Percentiles rank a stretch among this genome's conserved stretches.
phyloP scores from a whole-genome alignment of 37 sponge, comb jelly and placozoan genomes.

The Tethya wilhelma region DNA sequence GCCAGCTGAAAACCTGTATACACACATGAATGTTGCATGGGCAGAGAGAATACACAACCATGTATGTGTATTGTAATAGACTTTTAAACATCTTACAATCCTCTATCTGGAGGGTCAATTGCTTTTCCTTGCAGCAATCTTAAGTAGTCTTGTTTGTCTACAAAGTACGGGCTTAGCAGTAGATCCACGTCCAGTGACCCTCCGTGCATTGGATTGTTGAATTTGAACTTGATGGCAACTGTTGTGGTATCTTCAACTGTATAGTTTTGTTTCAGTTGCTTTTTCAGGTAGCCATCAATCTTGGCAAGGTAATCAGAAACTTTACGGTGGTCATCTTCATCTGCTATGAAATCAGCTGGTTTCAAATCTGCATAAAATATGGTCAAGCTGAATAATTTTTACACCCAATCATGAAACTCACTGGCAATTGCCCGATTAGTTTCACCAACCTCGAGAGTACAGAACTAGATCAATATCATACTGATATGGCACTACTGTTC shows the following conservation, averaged over 20 bases:
- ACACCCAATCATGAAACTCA: neutral
- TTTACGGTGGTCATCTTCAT: neutral
- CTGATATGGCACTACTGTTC: constrained; percentile 5
- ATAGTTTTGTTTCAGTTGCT: neutral
- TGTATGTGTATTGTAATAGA: no score
- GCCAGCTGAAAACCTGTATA: constrained; percentile 42
- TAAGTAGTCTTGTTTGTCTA: neutral
- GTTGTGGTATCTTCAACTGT: neutral
- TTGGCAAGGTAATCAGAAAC: neutral
- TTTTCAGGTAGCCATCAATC: constrained; percentile 5
- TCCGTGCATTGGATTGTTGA: neutral
- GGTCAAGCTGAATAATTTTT: no score
- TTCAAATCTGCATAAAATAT: no score
- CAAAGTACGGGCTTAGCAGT: constrained; percentile 20
- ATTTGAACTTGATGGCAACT: constrained; percentile 21
- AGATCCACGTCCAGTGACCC: constrained; percentile 8
- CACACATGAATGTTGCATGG: neutral
- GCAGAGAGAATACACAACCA: no score
- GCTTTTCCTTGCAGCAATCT: neutral
- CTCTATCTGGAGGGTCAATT: constrained; percentile 2
- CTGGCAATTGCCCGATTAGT: neutral
- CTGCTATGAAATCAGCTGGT: neutral
- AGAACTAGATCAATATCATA: constrained; percentile 27
- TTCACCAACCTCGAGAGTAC: neutral
- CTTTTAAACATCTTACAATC: no score